These are phyloP conservation scores for Brachionus sp. DNA, from an alignment of 1,140 invertebrate genomes.

Conservation along the genomic window DNA sequence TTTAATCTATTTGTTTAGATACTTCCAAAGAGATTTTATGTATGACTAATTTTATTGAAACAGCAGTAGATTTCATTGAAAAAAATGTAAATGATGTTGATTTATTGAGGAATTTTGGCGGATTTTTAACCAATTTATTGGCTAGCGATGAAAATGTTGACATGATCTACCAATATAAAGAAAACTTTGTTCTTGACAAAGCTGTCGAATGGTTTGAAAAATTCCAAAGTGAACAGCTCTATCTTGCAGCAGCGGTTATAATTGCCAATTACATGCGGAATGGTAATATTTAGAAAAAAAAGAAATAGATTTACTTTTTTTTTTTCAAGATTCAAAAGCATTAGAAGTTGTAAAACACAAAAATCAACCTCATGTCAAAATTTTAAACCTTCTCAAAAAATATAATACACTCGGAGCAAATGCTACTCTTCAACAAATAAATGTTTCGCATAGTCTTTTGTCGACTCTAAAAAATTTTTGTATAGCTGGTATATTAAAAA, in stretches of 20 bases:
- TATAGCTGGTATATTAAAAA: not conserved
- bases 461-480: constrained; percentile 32
- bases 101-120: not conserved
- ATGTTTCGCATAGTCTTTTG: constrained; percentile 9
- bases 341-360: not conserved
- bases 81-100: not conserved
- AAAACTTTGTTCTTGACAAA: not conserved
- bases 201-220: constrained; percentile 23
- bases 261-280: constrained; percentile 38
- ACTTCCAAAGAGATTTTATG: not conserved
- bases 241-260: constrained; percentile 11
- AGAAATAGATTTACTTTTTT: not conserved
- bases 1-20: constrained; percentile 8
- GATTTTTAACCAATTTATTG: constrained; percentile 26
- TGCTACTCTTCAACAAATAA: constrained; percentile 14
- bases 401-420: not conserved
- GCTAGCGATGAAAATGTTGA: constrained; percentile 23
- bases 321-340: not conserved
- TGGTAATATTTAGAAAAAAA: not conserved
- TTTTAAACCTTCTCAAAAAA: constrained; percentile 1
- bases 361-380: constrained; percentile 18
- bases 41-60: constrained; percentile 9
- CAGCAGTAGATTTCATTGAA: not conserved
- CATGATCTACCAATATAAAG: constrained; percentile 11
- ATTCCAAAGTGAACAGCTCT: constrained; percentile 13